phyloP scores from a whole-genome alignment of 2,888 invertebrate genomes.

The Lymantria dispar region DNA sequence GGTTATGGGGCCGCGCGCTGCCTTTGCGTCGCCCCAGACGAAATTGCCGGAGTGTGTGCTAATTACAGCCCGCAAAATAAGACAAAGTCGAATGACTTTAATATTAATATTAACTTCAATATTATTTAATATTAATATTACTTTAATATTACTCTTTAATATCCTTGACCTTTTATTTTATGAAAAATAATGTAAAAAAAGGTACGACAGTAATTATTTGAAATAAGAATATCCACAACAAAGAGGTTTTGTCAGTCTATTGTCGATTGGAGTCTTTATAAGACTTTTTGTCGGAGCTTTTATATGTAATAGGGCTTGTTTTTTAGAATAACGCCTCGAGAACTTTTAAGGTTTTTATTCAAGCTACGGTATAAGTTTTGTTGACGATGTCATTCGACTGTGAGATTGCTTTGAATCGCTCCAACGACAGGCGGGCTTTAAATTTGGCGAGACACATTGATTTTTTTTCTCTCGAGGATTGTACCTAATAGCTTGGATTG shows the following conservation, averaged over 20 bases:
- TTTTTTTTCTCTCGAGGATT: slow-evolving; percentile 16
- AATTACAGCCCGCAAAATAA: too few species aligned
- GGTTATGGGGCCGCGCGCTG: too few species aligned
- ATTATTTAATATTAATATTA: too few species aligned
- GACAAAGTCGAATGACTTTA: too few species aligned
- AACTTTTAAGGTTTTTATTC: slow-evolving; percentile 46
- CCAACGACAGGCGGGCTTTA: slow-evolving; percentile 25
- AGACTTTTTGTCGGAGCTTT: slow-evolving; percentile 40
- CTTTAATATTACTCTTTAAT: too few species aligned
- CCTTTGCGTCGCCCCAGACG: too few species aligned
- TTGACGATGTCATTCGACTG: slow-evolving; percentile 17
- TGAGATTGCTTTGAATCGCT: slow-evolving; percentile 22
- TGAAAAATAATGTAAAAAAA: too few species aligned
- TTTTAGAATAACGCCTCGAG: slow-evolving; percentile 36
- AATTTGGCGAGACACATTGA: slow-evolving; percentile 28
- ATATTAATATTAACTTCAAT: too few species aligned
- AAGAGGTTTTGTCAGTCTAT: slow-evolving; percentile 27
- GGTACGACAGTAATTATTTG: not conserved
- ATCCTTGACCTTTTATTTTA: too few species aligned
- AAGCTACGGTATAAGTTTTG: slow-evolving; percentile 29
- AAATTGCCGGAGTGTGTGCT: too few species aligned
- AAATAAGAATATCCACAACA: slow-evolving; percentile 32
- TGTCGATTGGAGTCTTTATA: slow-evolving; percentile 42
- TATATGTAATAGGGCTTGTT: slow-evolving; percentile 40
- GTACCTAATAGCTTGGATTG: too few species aligned